Evolutionary conservation across 1,140 invertebrate genomes (phyloP).

Genomic region (Penaeus indicus): DNA sequence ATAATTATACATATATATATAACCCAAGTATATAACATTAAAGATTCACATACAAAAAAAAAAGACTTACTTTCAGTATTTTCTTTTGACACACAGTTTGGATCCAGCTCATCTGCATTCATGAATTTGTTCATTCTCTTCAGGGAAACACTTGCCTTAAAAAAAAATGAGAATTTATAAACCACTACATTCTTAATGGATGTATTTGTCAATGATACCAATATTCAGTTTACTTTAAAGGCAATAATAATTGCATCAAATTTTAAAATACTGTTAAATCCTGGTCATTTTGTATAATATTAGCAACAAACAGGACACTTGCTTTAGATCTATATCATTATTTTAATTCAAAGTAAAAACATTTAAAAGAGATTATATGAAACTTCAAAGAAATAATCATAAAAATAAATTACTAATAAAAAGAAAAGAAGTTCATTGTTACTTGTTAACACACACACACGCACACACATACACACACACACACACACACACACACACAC

Average conservation of each 20-base stretch:
- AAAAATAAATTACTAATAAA: too few relatives aligned
- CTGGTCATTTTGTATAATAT: neutral
- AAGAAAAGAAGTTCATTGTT: too few relatives aligned
- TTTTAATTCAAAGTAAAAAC: too few relatives aligned
- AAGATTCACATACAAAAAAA: neutral
- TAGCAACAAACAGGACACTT: too few relatives aligned
- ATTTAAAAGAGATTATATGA: too few relatives aligned
- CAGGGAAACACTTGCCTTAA: conserved; percentile 51
- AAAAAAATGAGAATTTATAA: conserved; percentile 7
- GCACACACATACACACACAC: too few relatives aligned
- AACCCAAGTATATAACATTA: neutral
- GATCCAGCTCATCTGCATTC: conserved; percentile 88
- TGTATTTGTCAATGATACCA: neutral
- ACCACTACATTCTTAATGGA: neutral
- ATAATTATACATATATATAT: neutral
- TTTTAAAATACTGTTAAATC: neutral
- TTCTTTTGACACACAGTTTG: conserved; percentile 83
- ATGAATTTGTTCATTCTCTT: conserved; percentile 87
- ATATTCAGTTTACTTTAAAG: too few relatives aligned
- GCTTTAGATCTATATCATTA: too few relatives aligned
- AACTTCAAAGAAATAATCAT: too few relatives aligned
- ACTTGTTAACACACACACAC: too few relatives aligned
- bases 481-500: too few relatives aligned
- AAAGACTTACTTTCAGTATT: conserved; percentile 75
- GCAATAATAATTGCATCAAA: neutral